Conservation (phyloP, 2,888 invertebrate genomes). For the Stenotaenia linearis region DNA sequence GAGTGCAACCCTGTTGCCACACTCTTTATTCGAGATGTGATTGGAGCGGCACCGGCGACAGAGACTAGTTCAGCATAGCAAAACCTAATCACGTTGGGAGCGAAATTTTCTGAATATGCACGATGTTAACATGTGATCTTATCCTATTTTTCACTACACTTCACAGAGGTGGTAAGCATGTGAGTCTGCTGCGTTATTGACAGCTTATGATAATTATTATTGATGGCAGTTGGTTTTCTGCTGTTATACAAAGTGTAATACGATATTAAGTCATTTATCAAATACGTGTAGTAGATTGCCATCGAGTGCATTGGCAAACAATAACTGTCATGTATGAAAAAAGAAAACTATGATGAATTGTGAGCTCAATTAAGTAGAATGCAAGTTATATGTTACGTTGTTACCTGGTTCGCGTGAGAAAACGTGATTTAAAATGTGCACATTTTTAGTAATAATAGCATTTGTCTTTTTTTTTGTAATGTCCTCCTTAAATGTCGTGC, state of each 20-base stretch:
- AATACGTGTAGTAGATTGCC: not conserved
- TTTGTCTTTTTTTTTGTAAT: not conserved
- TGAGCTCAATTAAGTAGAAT: not conserved
- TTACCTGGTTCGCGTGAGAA: not conserved
- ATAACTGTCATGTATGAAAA: slow-evolving; percentile 9
- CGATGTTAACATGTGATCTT: not conserved
- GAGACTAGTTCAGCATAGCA: not conserved
- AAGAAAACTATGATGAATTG: not conserved
- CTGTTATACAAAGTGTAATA: not conserved
- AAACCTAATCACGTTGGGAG: not conserved
- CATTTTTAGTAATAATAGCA: not conserved
- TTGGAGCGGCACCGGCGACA: not conserved
- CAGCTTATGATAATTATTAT: slow-evolving; percentile 11
- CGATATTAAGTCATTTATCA: slow-evolving; percentile 21
- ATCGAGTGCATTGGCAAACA: slow-evolving; percentile 24
- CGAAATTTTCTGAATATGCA: not conserved
- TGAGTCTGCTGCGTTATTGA: not conserved
- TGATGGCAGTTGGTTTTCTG: not conserved
- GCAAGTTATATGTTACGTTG: not conserved
- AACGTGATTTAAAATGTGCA: slow-evolving; percentile 10
- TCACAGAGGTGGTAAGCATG: not conserved
- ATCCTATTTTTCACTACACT: not conserved
- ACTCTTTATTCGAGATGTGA: slow-evolving; percentile 13
- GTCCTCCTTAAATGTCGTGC: not conserved
- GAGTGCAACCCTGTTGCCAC: slow-evolving; percentile 20